Conservation (phyloP, 2,888 invertebrate genomes). For the Cephus runcator region DNA sequence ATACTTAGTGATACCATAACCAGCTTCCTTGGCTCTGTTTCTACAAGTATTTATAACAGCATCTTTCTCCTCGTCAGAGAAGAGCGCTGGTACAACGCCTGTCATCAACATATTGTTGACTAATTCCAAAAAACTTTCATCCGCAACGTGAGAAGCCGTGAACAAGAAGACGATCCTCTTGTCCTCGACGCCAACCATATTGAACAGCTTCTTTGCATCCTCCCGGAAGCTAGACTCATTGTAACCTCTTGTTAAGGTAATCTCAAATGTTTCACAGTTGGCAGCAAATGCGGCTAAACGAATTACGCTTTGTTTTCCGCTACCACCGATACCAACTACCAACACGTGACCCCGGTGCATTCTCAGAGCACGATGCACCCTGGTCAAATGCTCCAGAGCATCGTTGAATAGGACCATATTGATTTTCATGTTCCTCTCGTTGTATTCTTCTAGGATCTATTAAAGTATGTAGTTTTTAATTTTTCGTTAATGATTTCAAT, state of each 20-base stretch:
- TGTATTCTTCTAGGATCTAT: slow-evolving; percentile 86
- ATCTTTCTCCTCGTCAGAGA: slow-evolving; percentile 90
- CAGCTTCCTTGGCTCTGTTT: slow-evolving; percentile 76
- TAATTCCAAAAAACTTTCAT: slow-evolving; percentile 87
- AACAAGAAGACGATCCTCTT: slow-evolving; percentile 86
- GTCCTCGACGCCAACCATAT: slow-evolving; percentile 80
- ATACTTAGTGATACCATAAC: slow-evolving; percentile 79
- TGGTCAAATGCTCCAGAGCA: slow-evolving; percentile 89
- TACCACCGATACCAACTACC: slow-evolving; percentile 89
- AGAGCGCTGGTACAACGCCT: slow-evolving; percentile 88
- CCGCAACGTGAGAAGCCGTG: slow-evolving; percentile 82
- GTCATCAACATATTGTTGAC: slow-evolving; percentile 93
- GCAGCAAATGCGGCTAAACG: slow-evolving; percentile 86
- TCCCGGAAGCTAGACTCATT: slow-evolving; percentile 85
- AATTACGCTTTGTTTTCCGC: slow-evolving; percentile 87
- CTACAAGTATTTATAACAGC: slow-evolving; percentile 78
- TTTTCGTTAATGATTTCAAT: background rate
- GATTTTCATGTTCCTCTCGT: slow-evolving; percentile 79
- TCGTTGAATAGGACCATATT: slow-evolving; percentile 91
- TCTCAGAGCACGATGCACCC: slow-evolving; percentile 85
- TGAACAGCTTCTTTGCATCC: slow-evolving; percentile 85
- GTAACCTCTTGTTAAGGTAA: slow-evolving; percentile 86
- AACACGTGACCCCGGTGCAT: slow-evolving; percentile 87
- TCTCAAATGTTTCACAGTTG: slow-evolving; percentile 83
- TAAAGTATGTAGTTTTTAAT: background rate